Evolutionary conservation across 2,888 invertebrate species (phyloP), one percentile per base, ranked within the genome.

Genomic region (Cylloceria caligata): DNA sequence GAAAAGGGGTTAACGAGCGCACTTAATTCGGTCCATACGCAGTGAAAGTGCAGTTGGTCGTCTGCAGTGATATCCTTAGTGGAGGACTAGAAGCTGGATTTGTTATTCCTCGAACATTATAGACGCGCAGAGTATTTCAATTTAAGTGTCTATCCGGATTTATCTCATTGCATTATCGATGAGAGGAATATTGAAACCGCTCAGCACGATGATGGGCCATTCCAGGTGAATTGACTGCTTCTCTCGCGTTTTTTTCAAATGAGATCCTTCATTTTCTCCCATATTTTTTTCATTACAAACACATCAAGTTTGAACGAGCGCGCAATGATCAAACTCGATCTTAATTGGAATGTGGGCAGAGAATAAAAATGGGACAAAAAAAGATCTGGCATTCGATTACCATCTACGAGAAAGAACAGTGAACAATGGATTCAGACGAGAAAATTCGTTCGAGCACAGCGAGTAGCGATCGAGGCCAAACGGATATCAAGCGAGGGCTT

Each of bases 401-500:
- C 49, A 24, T 36, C 39, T 39, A 69, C 19, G 49, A 11, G 5
- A 60, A 24, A 42, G 69, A 16, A 55, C 11, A 55, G 39, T 2
- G 55, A 69, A 69, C 24, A 6, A 27, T 36, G 39, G 55, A 69
- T 69, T 16, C 39, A 69, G 69, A 42, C 13, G 39, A 55, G 30
- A 55, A 52, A 55, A 45, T 67, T 74, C 65, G 52, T 27, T 74
- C 65, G 55, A 55, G 24, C 65, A 19, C 65, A 16, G 55, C 30
- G 42, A 62, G 47, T 49, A 49, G 62, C 62, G 73, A 67, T 74
- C 74, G 74, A 74, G 74, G 74, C 74, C 74, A 57, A 74, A 74
- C 74, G 74, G 74, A 74, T 74, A 74, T 74, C 65, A 74, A 74
- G 55, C 57, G 55, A 65, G 42, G 55, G 74, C 57, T 74, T 74